Evolutionary conservation across 2,888 invertebrate genomes (phyloP).

Genomic region (Lithophane semibrunnea): DNA sequence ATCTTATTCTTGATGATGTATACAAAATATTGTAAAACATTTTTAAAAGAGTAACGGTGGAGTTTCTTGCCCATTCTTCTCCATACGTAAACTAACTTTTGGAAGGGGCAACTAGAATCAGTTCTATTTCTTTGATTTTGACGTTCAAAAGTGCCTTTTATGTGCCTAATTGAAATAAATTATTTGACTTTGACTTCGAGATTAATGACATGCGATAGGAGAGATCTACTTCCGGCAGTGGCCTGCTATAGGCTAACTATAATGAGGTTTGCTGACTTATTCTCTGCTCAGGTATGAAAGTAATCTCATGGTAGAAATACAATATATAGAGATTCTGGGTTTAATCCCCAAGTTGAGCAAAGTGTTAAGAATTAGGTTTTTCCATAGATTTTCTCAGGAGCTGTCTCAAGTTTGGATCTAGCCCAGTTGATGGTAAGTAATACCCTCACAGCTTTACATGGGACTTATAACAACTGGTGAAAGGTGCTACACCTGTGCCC

Average conservation of each 20-base stretch:
- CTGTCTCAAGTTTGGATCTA: not conserved
- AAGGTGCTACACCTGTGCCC: too few relatives aligned
- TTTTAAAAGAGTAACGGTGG: too few relatives aligned
- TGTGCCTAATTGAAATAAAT: too few relatives aligned
- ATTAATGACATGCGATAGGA: not conserved
- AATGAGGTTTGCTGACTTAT: not conserved
- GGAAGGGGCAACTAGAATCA: too few relatives aligned
- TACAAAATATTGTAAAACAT: too few relatives aligned
- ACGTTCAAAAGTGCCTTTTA: too few relatives aligned
- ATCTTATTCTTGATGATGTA: too few relatives aligned
- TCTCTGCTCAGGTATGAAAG: not conserved
- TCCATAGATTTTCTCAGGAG: not conserved
- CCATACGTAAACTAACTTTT: too few relatives aligned
- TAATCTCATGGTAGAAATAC: not conserved
- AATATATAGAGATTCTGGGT: not conserved
- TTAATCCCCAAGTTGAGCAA: not conserved
- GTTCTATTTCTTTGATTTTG: too few relatives aligned
- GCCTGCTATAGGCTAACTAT: too few relatives aligned
- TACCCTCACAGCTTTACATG: not conserved
- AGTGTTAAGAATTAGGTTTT: not conserved
- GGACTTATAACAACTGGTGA: not conserved
- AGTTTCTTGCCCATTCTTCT: too few relatives aligned
- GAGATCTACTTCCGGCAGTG: not conserved
- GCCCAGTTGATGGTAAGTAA: not conserved
- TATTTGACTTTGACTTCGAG: too few relatives aligned